These are phyloP conservation scores for Brachyhypopomus occidentalis DNA, from an alignment of 2,113 vertebrate species.

Conservation along the genomic window DNA sequence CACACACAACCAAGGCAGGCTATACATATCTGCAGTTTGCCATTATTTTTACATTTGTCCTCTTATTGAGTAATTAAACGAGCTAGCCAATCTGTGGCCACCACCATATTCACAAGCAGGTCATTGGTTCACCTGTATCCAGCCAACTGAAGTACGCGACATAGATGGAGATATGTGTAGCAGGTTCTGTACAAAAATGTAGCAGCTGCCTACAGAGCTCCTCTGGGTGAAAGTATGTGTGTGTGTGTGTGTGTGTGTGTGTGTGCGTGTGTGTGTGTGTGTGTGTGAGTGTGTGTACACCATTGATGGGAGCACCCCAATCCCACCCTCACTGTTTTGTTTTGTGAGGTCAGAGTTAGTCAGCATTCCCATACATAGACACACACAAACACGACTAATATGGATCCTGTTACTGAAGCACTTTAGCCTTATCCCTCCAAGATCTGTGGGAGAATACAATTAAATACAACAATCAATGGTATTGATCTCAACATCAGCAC, in stretches of 20 bases:
- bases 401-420: background rate
- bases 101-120: no score
- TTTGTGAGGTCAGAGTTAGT: no score
- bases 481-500: background rate
- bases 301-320: background rate
- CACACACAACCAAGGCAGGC: slow-evolving; percentile 15
- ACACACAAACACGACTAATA: background rate
- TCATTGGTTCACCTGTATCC: no score
- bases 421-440: background rate
- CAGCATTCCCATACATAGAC: background rate
- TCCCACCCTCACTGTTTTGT: background rate
- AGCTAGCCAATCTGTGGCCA: background rate
- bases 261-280: slow-evolving; percentile 33
- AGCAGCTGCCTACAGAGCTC: background rate
- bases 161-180: background rate
- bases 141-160: no score
- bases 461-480: background rate
- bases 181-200: background rate
- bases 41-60: background rate
- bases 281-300: slow-evolving; percentile 7
- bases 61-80: background rate
- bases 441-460: no score
- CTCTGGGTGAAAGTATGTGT: background rate
- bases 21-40: background rate
- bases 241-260: slow-evolving; percentile 14